Evolutionary conservation across 2,797 vertebrate genomes (phyloP), one percentile per base, ranked within the genome.

Genomic region (Liasis olivaceus): DNA sequence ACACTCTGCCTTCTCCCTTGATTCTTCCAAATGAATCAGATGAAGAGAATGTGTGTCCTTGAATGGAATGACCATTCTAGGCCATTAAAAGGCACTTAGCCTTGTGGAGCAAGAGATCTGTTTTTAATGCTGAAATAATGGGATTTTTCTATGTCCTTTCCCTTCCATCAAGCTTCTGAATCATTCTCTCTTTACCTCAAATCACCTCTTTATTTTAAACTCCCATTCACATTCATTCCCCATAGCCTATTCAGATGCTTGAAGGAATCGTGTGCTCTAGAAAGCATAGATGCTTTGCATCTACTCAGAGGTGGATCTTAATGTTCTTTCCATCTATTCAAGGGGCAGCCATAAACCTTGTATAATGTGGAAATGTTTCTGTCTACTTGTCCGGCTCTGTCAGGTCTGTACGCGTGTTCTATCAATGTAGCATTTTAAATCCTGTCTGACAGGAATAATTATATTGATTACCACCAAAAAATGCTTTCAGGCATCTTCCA

Each of bases 111-210:
- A 20, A 87, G 54, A 54, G 15, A 42, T 66, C 26, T 86, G 26
- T 64, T 85, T 28, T 64, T 64, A 90, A 92, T 85, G 14, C 51
- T 84, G 66, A 94, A 92, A 90, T 85, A 93, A 93, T 87, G 28
- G 8, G 24, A 20, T 84, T 54, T 86, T 90, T 60, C 56, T 51
- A 22, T 59, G 14, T 92, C 15, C 85, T 90, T 88, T 90, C 42
- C 56, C 36, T 89, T 77, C 62, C 22, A 13, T 56, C 12, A 64
- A n/a, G 54, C 9, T 62, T 91, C 64, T 91, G 58, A 89, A 58
- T 91, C 62, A 89, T 59, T 89, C 88, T 88, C 28, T 89, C 47
- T 87, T 51, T 42, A 91, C 77, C 87, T 60, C 84, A 47, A 62
- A 63, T 42, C 56, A 86, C n/a, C 51, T 87, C 64, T 89, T 89